Base-by-base conservation (phyloP, 2,888 invertebrate genomes). In the Serripes groenlandicus region DNA sequence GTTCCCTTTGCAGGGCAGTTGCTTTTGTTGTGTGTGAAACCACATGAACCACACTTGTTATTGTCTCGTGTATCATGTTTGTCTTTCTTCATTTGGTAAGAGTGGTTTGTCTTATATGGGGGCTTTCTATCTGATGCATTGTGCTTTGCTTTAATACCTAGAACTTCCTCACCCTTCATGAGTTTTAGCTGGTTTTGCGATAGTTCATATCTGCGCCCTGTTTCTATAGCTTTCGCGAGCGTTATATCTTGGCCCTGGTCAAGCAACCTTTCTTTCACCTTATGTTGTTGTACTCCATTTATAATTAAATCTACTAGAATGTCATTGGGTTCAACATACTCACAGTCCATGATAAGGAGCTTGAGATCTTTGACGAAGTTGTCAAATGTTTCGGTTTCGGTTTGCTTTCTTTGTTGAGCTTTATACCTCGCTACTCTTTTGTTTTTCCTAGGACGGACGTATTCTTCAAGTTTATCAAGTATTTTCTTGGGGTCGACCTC, bases 271-370 rank as follows among this genome's bases (percentile, higher is more conserved):
- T 75, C 72, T 73, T 83, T 75, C 0, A 86, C 78, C 34, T 80
- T 78, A 21, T 21, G 52, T 3, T 79, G 73, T 60, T 52, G 74
- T 0, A 78, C 82, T 15, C 72, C 83, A 69, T 30, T 70, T 26
- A 84, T 71, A 1, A 84, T 75, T 5, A 84, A 62, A 26, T 66
- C 66, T 37, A 73, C 28, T n/a, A 60, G 11, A 5, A 83, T 56
- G 73, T 83, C 85, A 64, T 83, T 54, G 23, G 71, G 26, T 18
- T 86, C 72, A 28, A 68, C n/a, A 21, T 83, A 80, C 28, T 85
- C 87, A 70, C 85, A 80, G 60, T 87, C 82, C 82, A 80, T 80
- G 1, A 85, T 37, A 7, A 87, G 64, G 18, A 87, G 62, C 64
- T 69, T 78, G 18, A 85, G 28, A 64, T 85, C 83, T 49, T 85